A percentile compares a stretch with the other conserved stretches of the same genome.
These are phyloP conservation scores for Leptoteleia sp. DNA, from an alignment of 1,140 invertebrate genomes.

Conservation along the genomic window DNA sequence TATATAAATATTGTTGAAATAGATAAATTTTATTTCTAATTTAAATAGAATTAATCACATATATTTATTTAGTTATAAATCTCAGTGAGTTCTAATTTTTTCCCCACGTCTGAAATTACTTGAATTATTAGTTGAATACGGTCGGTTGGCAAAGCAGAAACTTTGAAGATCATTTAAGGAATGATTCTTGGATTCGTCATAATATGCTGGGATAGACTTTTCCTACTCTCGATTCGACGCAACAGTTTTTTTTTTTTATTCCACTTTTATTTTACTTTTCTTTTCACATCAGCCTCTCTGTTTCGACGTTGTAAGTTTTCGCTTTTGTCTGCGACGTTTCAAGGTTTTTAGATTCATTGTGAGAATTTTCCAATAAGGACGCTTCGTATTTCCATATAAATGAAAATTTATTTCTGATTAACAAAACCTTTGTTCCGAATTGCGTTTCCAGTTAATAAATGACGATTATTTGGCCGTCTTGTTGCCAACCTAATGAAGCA, in stretches of 20 bases:
- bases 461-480: too few species aligned
- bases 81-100: too few species aligned
- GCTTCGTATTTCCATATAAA: conserved; percentile 24
- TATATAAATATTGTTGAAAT: too few species aligned
- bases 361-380: conserved; percentile 22
- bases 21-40: too few species aligned
- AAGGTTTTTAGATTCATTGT: conserved; percentile 32
- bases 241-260: background rate
- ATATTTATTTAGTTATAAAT: too few species aligned
- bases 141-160: too few species aligned
- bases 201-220: background rate
- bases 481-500: too few species aligned
- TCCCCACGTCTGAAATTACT: too few species aligned
- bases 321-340: conserved; percentile 17
- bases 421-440: too few species aligned
- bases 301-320: conserved; percentile 15
- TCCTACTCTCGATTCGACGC: background rate
- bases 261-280: conserved; percentile 2
- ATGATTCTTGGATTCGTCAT: conserved; percentile 1
- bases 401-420: conserved; percentile 37
- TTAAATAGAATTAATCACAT: too few species aligned
- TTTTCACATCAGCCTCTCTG: background rate
- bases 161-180: background rate
- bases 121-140: too few species aligned
- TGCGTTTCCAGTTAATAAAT: too few species aligned